Conservation (phyloP, 2,888 invertebrate species). For the Coronaproctus castanopsis region DNA sequence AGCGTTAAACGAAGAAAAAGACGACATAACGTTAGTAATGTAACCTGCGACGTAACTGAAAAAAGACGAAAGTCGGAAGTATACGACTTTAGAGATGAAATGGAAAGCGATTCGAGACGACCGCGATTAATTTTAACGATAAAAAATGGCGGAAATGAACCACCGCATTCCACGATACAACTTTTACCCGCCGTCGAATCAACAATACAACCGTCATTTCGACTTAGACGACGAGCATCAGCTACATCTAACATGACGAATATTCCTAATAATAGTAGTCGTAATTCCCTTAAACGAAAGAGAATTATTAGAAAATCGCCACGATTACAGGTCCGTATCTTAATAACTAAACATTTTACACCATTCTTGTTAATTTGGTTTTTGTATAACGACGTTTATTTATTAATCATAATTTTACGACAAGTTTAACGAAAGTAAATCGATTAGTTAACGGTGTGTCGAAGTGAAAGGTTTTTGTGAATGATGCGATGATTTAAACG, state of each 20-base stretch:
- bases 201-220: conserved; percentile 22
- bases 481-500: too few species aligned
- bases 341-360: conserved; percentile 4
- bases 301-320: conserved; percentile 51
- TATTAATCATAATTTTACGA: too few species aligned
- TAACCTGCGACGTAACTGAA: too few species aligned
- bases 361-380: too few species aligned
- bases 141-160: conserved; percentile 30
- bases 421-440: too few species aligned
- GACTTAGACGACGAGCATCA: conserved; percentile 15
- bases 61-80: conserved; percentile 50
- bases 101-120: conserved; percentile 53
- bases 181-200: neutral
- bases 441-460: too few species aligned
- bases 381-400: too few species aligned
- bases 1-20: too few species aligned
- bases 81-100: conserved; percentile 80
- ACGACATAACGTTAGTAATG: too few species aligned
- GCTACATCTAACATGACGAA: conserved; percentile 13
- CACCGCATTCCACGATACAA: neutral
- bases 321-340: conserved; percentile 53
- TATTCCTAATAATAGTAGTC: too few species aligned
- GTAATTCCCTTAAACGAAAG: conserved; percentile 11
- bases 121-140: conserved; percentile 63
- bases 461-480: too few species aligned